These are phyloP conservation scores for Sminthurinus aureus DNA, from an alignment of 2,888 invertebrate genomes.

Conservation along the genomic window DNA sequence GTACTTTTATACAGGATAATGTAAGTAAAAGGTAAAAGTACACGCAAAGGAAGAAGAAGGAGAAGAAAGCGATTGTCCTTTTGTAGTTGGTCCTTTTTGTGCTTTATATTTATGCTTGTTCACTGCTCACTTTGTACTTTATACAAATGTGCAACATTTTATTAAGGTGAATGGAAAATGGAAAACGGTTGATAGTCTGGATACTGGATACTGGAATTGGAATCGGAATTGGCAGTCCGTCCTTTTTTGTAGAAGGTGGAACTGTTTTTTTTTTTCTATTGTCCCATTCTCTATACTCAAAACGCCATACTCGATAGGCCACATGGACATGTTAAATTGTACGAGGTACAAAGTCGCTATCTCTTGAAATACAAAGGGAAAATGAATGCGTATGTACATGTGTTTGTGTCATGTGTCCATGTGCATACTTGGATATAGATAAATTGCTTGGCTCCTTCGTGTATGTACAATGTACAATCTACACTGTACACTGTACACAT, in stretches of 20 bases:
- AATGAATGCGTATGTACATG: background rate
- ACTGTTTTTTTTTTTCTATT: background rate
- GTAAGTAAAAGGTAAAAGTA: too few relatives aligned
- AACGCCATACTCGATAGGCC: background rate
- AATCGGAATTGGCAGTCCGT: background rate
- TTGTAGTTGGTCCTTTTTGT: too few relatives aligned
- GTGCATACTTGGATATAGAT: background rate
- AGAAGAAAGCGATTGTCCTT: too few relatives aligned
- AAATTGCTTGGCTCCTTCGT: background rate
- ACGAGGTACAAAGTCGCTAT: background rate
- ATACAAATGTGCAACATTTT: too few relatives aligned
- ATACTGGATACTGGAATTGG: background rate
- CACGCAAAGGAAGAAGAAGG: too few relatives aligned
- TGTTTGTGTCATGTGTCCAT: conserved; percentile 10
- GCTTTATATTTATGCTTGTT: too few relatives aligned
- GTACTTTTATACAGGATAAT: too few relatives aligned
- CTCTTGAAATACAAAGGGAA: too few relatives aligned
- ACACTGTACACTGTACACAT: background rate
- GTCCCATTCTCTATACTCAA: background rate
- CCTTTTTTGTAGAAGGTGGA: background rate
- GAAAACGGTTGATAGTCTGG: background rate
- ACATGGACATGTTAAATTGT: too few relatives aligned
- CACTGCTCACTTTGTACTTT: too few relatives aligned
- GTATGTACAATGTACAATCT: background rate
- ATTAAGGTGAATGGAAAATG: background rate